These are phyloP conservation scores for Phenganax marumi DNA, from an alignment of 92 coral and sea anemone genomes.

Conservation along the genomic window DNA sequence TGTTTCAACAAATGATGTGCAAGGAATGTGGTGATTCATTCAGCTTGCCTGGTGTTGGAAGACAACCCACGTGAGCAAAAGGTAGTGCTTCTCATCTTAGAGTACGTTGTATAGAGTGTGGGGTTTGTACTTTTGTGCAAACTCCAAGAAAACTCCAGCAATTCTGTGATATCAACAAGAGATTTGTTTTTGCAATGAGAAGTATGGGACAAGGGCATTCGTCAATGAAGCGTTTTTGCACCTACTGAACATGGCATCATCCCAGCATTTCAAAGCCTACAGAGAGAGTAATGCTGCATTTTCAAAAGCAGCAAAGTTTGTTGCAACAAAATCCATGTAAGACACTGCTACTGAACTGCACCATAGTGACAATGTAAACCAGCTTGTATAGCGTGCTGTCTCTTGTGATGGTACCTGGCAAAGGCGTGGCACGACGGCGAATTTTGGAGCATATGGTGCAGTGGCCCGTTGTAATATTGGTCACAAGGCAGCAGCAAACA, in stretches of 20 bases:
- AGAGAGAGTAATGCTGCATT: not conserved
- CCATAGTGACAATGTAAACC: not conserved
- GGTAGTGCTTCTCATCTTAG: too few relatives aligned
- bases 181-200: not conserved
- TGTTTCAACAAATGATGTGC: too few relatives aligned
- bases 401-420: constrained; percentile 8
- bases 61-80: too few relatives aligned
- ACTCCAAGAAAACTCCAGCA: not conserved
- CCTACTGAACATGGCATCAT: not conserved
- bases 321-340: not conserved
- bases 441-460: constrained; percentile 48
- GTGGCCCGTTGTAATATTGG: constrained; percentile 50
- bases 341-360: not conserved
- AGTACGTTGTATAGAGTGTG: not conserved
- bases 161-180: not conserved
- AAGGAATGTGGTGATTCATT: too few relatives aligned
- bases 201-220: constrained; percentile 4
- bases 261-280: not conserved
- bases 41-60: too few relatives aligned
- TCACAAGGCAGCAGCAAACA: constrained; percentile 12
- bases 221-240: constrained; percentile 6
- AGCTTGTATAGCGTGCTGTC: not conserved
- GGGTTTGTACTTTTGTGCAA: not conserved
- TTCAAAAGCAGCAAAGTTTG: not conserved
- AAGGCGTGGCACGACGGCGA: not conserved